phyloP scores from a whole-genome alignment of 2,113 vertebrate genomes.

The Planiliza haematocheilus region DNA sequence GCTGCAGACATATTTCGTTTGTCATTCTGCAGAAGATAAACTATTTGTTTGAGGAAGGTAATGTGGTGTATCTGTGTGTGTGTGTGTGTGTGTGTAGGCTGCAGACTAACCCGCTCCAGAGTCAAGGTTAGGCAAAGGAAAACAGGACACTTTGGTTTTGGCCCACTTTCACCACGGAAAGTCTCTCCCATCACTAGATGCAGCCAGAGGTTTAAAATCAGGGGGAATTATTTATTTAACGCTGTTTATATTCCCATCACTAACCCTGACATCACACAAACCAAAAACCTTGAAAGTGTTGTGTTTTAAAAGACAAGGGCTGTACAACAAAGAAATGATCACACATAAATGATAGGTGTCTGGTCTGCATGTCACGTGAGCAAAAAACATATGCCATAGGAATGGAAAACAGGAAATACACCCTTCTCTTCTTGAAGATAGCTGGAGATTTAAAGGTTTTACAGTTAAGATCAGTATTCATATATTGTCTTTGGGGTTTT shows the following conservation, averaged over 20 bases:
- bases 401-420: not conserved
- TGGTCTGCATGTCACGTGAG: not conserved
- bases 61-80: slow-evolving; percentile 23
- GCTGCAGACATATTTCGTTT: slow-evolving; percentile 24
- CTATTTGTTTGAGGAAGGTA: slow-evolving; percentile 10
- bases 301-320: too few species aligned
- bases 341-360: not conserved
- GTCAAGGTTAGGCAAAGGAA: slow-evolving; percentile 45
- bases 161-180: too few species aligned
- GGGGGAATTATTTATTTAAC: not conserved
- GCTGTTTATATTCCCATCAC: not conserved
- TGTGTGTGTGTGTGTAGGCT: slow-evolving; percentile 25
- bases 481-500: not conserved
- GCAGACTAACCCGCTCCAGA: slow-evolving; percentile 4
- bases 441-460: not conserved
- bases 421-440: slow-evolving; percentile 8
- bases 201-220: not conserved
- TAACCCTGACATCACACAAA: slow-evolving; percentile 6
- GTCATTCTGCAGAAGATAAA: not conserved
- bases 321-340: too few species aligned
- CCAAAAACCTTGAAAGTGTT: not conserved
- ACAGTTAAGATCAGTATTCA: slow-evolving; percentile 12
- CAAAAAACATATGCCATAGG: not conserved
- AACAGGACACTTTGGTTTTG: too few species aligned
- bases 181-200: too few species aligned